Evolutionary conservation across 2,888 invertebrate genomes (phyloP).

Genomic region (Chrysomela aeneicollis): DNA sequence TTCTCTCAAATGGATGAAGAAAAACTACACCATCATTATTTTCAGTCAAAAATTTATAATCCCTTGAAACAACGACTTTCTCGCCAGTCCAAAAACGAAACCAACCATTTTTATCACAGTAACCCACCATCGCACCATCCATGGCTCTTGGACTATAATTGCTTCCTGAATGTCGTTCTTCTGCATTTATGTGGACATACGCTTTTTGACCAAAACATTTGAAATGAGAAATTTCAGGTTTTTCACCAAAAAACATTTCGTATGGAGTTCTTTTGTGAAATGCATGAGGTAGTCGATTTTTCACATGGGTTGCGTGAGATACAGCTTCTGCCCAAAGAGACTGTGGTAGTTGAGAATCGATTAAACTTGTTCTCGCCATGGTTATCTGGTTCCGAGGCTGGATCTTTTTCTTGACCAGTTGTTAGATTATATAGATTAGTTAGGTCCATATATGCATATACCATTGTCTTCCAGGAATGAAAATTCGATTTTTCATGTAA

Average conservation of each 20-base stretch:
- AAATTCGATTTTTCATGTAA: too few relatives aligned
- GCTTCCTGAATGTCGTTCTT: too few relatives aligned
- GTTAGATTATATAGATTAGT: too few relatives aligned
- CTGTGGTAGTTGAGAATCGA: background rate
- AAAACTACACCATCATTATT: background rate
- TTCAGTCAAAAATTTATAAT: background rate
- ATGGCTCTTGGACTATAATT: too few relatives aligned
- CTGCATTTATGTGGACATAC: conserved; percentile 1
- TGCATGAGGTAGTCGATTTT: conserved; percentile 3
- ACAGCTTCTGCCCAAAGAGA: background rate
- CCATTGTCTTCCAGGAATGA: too few relatives aligned
- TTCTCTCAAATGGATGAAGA: background rate
- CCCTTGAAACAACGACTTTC: conserved; percentile 1
- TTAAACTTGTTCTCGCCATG: background rate
- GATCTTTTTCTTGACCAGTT: too few relatives aligned
- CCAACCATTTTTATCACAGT: background rate
- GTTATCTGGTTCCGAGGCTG: too few relatives aligned
- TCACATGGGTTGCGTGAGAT: background rate
- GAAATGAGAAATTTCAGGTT: background rate
- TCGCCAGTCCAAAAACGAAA: conserved; percentile 11
- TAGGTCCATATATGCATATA: too few relatives aligned
- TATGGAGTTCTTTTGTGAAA: conserved; percentile 6
- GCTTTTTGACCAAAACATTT: background rate
- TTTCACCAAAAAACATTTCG: conserved; percentile 8
- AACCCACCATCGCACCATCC: background rate